Evolutionary conservation across 1,140 invertebrate species (phyloP).

Genomic region (Probaryconus sp.): DNA sequence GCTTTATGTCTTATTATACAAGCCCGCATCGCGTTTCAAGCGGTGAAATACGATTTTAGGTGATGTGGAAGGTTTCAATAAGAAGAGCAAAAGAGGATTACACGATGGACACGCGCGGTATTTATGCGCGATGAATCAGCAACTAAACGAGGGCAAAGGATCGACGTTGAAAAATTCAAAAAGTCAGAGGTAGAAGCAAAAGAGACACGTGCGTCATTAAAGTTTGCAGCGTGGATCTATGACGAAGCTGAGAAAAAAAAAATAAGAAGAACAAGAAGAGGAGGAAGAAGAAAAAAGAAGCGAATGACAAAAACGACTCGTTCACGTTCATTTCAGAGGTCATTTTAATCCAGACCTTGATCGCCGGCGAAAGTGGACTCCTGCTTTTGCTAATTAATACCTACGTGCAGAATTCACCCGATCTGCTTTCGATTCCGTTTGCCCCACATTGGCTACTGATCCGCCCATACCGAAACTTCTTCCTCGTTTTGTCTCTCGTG

Average conservation of each 20-base stretch:
- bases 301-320: neutral
- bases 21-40: conserved; percentile 10
- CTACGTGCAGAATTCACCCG: conserved; percentile 46
- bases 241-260: neutral
- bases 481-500: conserved; percentile 49
- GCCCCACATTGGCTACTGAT: conserved; percentile 49
- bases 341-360: conserved; percentile 49
- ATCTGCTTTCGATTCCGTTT: conserved; percentile 60
- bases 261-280: neutral
- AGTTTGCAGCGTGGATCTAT: no score
- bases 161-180: conserved; percentile 23
- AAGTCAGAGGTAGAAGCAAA: conserved; percentile 8
- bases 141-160: conserved; percentile 39
- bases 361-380: conserved; percentile 55
- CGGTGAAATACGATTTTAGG: conserved; percentile 31
- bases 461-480: conserved; percentile 47
- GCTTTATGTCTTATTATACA: conserved; percentile 8
- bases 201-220: neutral
- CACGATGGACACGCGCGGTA: conserved; percentile 24
- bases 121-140: conserved; percentile 47
- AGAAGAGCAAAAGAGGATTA: conserved; percentile 21
- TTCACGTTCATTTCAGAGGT: conserved; percentile 17
- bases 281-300: neutral
- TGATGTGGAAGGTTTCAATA: conserved; percentile 22
- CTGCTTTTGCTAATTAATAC: conserved; percentile 59